phyloP scores from a whole-genome alignment of 2,888 invertebrate species.

The Pyrocoelia pectoralis region DNA sequence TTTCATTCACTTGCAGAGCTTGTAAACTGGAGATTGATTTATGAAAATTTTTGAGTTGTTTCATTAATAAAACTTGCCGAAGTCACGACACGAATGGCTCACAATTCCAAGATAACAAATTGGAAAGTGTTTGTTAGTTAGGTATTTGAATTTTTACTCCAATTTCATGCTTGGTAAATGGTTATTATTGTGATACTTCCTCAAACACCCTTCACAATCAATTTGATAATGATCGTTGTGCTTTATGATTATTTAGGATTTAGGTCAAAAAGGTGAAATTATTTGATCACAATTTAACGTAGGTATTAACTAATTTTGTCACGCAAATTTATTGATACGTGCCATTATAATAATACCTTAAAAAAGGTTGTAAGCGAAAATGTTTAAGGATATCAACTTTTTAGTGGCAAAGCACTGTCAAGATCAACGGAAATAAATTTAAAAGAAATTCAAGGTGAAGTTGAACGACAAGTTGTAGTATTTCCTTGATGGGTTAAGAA shows the following conservation, averaged over 20 bases:
- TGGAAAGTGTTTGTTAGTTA: no score
- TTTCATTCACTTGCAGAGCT: no score
- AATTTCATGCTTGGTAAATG: no score
- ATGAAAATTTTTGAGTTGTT: no score
- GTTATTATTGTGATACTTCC: neutral
- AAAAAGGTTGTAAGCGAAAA: neutral
- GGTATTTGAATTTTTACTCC: no score
- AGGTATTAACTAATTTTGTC: neutral
- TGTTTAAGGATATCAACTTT: slow-evolving; percentile 8
- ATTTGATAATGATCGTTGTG: neutral
- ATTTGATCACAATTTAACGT: no score
- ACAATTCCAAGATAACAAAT: no score
- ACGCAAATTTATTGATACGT: no score
- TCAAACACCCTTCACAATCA: neutral
- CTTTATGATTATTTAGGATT: slow-evolving; percentile 1
- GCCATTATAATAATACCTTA: neutral
- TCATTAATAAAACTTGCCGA: no score
- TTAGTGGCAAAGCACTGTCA: slow-evolving; percentile 15
- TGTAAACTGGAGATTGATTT: no score
- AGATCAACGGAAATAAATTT: slow-evolving; percentile 17
- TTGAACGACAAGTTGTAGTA: neutral
- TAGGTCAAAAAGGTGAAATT: no score
- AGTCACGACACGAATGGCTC: no score
- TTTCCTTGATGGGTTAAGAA: neutral
- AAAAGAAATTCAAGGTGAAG: slow-evolving; percentile 21